Conservation (phyloP, 1,140 invertebrate genomes). For the Euwallacea similis region DNA sequence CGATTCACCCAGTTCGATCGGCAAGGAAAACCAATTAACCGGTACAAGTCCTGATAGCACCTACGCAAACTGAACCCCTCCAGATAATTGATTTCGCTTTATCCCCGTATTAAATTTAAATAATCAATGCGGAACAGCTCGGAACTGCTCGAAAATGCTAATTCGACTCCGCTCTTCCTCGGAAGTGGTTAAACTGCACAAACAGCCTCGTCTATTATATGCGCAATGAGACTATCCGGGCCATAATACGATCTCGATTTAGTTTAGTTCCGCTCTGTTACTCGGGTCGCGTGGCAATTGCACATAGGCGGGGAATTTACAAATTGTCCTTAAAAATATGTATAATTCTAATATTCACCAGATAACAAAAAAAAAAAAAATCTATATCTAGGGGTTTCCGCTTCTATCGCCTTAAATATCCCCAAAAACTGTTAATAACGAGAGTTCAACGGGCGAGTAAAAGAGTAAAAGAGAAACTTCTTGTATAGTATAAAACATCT, state of each 20-base stretch:
- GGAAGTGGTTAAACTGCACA: slow-evolving; percentile 56
- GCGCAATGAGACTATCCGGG: slow-evolving; percentile 55
- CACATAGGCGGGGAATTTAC: background rate
- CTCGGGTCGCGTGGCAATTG: slow-evolving; percentile 52
- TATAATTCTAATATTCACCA: too few relatives aligned
- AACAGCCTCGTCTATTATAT: slow-evolving; percentile 55
- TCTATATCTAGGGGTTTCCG: too few relatives aligned
- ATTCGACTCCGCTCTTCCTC: slow-evolving; percentile 52
- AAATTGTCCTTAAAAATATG: too few relatives aligned
- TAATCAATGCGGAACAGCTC: slow-evolving; percentile 44
- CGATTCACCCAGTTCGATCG: slow-evolving; percentile 5
- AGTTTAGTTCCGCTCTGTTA: slow-evolving; percentile 57
- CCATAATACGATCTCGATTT: slow-evolving; percentile 57
- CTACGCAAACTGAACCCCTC: slow-evolving; percentile 15
- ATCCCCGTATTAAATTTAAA: slow-evolving; percentile 35
- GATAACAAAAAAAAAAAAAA: too few relatives aligned
- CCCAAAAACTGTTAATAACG: too few relatives aligned
- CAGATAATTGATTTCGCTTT: slow-evolving; percentile 32
- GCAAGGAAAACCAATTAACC: slow-evolving; percentile 26
- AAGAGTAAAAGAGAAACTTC: too few relatives aligned
- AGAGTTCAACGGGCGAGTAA: too few relatives aligned
- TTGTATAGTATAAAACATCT: too few relatives aligned
- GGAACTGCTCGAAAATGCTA: slow-evolving; percentile 54
- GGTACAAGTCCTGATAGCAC: slow-evolving; percentile 20
- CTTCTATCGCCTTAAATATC: too few relatives aligned